Base-by-base conservation (phyloP, 1,140 invertebrate species). In the Cecropterus lyciades region DNA sequence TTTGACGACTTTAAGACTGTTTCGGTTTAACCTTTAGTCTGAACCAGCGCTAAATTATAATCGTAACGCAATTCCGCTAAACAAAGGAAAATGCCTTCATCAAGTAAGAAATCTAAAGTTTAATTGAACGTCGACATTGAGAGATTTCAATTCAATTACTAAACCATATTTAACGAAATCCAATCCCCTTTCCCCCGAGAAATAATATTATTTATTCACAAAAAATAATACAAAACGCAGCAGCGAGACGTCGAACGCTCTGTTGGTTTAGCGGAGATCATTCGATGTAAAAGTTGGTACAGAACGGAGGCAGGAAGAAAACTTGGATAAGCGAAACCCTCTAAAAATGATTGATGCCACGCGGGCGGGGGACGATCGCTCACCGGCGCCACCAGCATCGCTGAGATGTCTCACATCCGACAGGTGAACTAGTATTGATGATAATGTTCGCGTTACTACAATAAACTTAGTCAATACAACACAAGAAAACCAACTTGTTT, bases 81-180 rank as follows among this genome's bases (percentile, higher is more conserved):
- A 91, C 87, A 92, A 90, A 85, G 81, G 80, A 84, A 69, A 82
- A 88, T 87, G 70, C 84, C 85, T 84, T 81, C 74, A 84, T 86
- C 77, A 78, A 79, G 76, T 73, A n/a, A 82, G 68, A 83, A 87
- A 87, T 87, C 79, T 89, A 82, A 89, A 87, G 82, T 84, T 92
- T 91, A 92, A 92, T 92, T 92, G 89, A 89, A 92, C 76, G 82
- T 83, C 87, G 89, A 91, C 89, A 91, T 92, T 91, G 88, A 92
- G 82, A 92, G 89, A 91, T 92, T 92, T 92, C 89, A 92, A 92
- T 92, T 92, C 89, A 92, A 92, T 92, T 92, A 92, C 87, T 90
- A 92, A 91, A 89, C 84, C 89, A 92, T 89, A 90, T 92, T 92
- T 91, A 92, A 89, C 89, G 89, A 92, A 92, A 92, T 89, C 87